These are phyloP conservation scores for Leptinotarsa lineolata DNA, from an alignment of 1,140 invertebrate species.

Conservation along the genomic window DNA sequence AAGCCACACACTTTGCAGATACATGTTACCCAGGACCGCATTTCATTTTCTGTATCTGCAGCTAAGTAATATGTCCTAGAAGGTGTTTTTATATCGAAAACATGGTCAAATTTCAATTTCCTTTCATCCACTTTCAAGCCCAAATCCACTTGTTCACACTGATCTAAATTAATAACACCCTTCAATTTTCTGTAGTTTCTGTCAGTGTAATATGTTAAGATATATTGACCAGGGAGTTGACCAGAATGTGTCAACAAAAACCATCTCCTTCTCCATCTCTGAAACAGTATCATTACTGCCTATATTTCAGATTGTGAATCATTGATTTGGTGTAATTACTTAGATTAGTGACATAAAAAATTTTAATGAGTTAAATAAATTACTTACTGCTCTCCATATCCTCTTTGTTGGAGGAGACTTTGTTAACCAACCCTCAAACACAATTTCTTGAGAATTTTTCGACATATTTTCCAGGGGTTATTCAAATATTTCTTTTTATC, in stretches of 20 bases:
- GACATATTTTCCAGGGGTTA: slow-evolving; percentile 47
- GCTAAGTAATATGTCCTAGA: slow-evolving; percentile 89
- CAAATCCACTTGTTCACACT: slow-evolving; percentile 92
- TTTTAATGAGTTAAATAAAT: slow-evolving; percentile 22
- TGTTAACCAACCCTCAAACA: slow-evolving; percentile 85
- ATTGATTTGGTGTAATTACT: slow-evolving; percentile 39
- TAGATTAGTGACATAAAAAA: background rate
- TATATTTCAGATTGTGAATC: slow-evolving; percentile 43
- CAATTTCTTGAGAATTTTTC: slow-evolving; percentile 50
- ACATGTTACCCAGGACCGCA: slow-evolving; percentile 94
- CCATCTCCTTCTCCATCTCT: slow-evolving; percentile 94
- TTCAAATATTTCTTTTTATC: background rate
- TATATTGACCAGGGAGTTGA: slow-evolving; percentile 90
- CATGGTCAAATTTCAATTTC: slow-evolving; percentile 81
- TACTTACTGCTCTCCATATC: slow-evolving; percentile 85
- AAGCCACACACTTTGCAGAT: slow-evolving; percentile 91
- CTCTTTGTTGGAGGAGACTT: slow-evolving; percentile 89
- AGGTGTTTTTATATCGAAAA: slow-evolving; percentile 88
- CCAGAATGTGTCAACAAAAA: slow-evolving; percentile 88
- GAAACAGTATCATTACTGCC: slow-evolving; percentile 35
- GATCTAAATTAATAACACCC: slow-evolving; percentile 90
- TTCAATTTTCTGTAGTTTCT: slow-evolving; percentile 83
- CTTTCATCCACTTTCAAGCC: slow-evolving; percentile 81
- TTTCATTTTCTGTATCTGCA: slow-evolving; percentile 86
- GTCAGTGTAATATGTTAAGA: slow-evolving; percentile 92